Percentiles rank a stretch among this genome's conserved stretches.
Evolutionary conservation across 1,140 invertebrate genomes (phyloP).

Genomic region (Planococcus citri): DNA sequence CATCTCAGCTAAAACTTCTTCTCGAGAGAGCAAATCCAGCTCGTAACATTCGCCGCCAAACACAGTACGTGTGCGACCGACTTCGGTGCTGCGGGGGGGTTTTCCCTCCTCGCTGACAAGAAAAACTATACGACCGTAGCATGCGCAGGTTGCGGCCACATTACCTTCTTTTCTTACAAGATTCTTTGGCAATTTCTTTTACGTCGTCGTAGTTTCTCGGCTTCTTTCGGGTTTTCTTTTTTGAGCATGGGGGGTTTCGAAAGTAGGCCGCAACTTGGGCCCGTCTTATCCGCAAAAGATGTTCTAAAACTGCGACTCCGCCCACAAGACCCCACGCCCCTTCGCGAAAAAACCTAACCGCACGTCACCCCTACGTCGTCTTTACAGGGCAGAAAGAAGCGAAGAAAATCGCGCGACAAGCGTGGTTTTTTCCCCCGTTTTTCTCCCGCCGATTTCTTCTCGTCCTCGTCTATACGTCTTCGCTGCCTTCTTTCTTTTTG

Average conservation of each 20-base stretch:
- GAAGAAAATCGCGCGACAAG: background rate
- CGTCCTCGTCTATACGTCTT: background rate
- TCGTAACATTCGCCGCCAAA: background rate
- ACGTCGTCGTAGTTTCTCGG: constrained; percentile 8
- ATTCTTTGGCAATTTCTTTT: constrained; percentile 18
- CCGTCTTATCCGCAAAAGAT: constrained; percentile 20
- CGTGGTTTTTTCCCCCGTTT: too few relatives aligned
- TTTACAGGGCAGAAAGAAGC: too few relatives aligned
- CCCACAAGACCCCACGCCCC: constrained; percentile 16
- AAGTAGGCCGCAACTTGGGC: constrained; percentile 19
- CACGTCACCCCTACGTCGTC: constrained; percentile 1
- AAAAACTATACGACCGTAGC: constrained; percentile 10
- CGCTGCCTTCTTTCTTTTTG: background rate
- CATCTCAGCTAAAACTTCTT: too few relatives aligned
- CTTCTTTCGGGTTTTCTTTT: constrained; percentile 12
- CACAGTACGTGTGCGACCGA: too few relatives aligned
- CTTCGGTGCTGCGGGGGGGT: too few relatives aligned
- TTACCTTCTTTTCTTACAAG: constrained; percentile 18
- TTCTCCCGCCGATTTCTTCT: background rate
- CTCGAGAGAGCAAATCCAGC: too few relatives aligned
- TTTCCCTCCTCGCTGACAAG: too few relatives aligned
- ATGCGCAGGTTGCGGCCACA: constrained; percentile 17
- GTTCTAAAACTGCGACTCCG: constrained; percentile 12
- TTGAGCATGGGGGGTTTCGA: constrained; percentile 8
- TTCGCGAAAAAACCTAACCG: constrained; percentile 9